Percentiles rank a stretch among this genome's conserved stretches.
Evolutionary conservation across 2,888 invertebrate genomes (phyloP).

Genomic region (Philereme vetulata): DNA sequence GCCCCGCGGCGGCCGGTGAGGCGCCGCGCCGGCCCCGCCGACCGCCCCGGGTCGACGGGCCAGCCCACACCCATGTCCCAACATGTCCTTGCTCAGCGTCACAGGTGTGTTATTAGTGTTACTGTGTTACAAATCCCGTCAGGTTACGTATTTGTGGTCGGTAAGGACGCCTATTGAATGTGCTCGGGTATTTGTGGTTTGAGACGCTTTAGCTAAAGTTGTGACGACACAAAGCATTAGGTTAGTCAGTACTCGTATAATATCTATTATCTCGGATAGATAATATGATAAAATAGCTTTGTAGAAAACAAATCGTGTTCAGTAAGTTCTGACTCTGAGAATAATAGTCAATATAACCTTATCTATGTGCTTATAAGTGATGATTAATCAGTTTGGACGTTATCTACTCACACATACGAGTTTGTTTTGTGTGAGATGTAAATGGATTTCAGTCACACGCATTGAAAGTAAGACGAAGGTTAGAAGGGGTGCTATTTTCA

Average conservation of each 20-base stretch:
- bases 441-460: constrained; percentile 34
- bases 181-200: constrained; percentile 52
- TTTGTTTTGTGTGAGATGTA: constrained; percentile 46
- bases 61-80: constrained; percentile 74
- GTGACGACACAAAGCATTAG: constrained; percentile 16
- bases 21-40: constrained; percentile 82
- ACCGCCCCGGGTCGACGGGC: constrained; percentile 83
- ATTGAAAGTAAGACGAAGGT: constrained; percentile 46
- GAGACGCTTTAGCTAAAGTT: constrained; percentile 27
- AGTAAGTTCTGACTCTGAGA: constrained; percentile 26
- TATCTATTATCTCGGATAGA: constrained; percentile 10
- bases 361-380: constrained; percentile 43
- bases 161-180: constrained; percentile 60
- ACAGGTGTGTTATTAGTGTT: constrained; percentile 70
- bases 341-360: constrained; percentile 40
- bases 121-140: constrained; percentile 50
- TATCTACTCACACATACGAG: constrained; percentile 27
- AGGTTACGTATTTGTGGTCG: constrained; percentile 59
- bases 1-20: constrained; percentile 83
- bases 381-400: constrained; percentile 51
- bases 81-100: constrained; percentile 84
- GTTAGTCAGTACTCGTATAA: constrained; percentile 5
- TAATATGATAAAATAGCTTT: constrained; percentile 10
- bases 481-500: constrained; percentile 30
- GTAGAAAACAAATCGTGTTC: constrained; percentile 13